Percentiles rank a stretch among this genome's conserved stretches.
phyloP scores from a whole-genome alignment of 2,113 vertebrate genomes.

The Phodopus roborovskii region DNA sequence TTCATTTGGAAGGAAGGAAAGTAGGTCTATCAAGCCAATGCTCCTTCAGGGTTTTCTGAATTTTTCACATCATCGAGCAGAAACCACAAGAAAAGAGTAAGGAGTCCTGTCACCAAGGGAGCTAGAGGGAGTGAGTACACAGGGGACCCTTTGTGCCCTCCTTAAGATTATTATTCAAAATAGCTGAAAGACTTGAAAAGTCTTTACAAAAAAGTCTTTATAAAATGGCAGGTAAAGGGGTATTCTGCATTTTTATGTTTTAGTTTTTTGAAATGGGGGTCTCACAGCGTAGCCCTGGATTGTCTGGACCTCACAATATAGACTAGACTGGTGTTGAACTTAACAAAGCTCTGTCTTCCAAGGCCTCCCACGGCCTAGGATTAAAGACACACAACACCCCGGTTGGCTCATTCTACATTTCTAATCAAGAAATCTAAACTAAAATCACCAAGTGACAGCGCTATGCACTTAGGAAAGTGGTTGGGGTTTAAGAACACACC shows the following conservation, averaged over 20 bases:
- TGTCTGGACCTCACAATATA: not conserved
- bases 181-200: conserved; percentile 24
- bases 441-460: not conserved
- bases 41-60: not conserved
- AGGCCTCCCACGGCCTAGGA: not conserved
- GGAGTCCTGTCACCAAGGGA: not conserved
- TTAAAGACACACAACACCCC: not conserved
- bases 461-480: not conserved
- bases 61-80: not conserved
- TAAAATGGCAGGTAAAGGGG: not conserved
- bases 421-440: not conserved
- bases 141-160: not conserved
- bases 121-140: not conserved
- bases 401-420: not conserved
- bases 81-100: not conserved
- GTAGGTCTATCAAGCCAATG: not conserved
- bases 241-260: not conserved
- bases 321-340: not conserved
- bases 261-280: not conserved
- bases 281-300: not conserved
- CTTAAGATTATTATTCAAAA: not conserved
- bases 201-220: not conserved
- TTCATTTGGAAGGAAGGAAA: not conserved
- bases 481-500: not conserved
- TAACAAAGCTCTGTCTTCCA: not conserved